These are phyloP conservation scores for Nebria salina DNA, from an alignment of 2,888 invertebrate genomes.

Conservation along the genomic window DNA sequence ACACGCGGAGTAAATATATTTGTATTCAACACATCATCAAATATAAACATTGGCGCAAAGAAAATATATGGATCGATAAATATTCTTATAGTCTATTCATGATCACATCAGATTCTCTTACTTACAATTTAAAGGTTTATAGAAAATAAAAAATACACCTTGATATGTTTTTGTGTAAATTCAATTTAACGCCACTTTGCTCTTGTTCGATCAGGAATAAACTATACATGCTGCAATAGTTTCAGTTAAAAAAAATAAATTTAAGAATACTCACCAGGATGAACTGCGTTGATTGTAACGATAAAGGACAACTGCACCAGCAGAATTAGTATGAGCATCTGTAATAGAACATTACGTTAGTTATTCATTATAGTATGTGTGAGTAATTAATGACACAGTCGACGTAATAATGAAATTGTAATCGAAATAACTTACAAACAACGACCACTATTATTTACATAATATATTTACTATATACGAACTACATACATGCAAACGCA, in stretches of 20 bases:
- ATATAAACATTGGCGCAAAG: background rate
- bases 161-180: no score
- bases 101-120: no score
- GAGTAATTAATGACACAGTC: conserved; percentile 2
- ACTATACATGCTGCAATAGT: no score
- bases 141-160: no score
- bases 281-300: conserved; percentile 59
- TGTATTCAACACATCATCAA: background rate
- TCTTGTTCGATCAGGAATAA: no score
- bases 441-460: background rate
- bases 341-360: conserved; percentile 50
- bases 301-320: conserved; percentile 60
- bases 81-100: no score
- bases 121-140: no score
- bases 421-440: conserved; percentile 18
- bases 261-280: conserved; percentile 58
- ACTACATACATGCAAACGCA: background rate
- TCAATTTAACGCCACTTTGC: no score
- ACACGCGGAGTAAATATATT: background rate
- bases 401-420: conserved; percentile 34
- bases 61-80: background rate
- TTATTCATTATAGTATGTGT: conserved; percentile 17
- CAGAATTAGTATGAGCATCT: conserved; percentile 61
- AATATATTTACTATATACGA: conserved; percentile 16
- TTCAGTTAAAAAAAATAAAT: no score